Conservation (phyloP, 1,140 invertebrate genomes). For the Bombus waltoni region DNA sequence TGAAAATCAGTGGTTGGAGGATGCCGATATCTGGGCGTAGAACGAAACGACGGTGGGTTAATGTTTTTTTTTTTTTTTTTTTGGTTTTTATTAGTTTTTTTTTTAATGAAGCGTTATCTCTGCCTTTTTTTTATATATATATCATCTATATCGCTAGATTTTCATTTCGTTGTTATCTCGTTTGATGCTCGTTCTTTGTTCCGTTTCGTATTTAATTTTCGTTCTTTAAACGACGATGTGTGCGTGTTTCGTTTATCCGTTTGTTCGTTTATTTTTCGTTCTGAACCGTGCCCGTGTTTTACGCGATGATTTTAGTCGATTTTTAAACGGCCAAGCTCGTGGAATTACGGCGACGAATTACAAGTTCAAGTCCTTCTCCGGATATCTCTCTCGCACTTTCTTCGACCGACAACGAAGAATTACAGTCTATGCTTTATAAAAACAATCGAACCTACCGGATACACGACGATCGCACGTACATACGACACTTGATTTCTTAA, state of each 20-base stretch:
- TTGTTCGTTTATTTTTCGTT: background rate
- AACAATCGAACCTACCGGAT: constrained; percentile 14
- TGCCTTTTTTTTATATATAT: constrained; percentile 6
- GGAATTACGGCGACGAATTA: constrained; percentile 12
- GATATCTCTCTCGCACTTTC: constrained; percentile 15
- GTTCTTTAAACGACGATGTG: constrained; percentile 18
- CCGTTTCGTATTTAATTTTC: constrained; percentile 11
- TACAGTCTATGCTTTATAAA: background rate
- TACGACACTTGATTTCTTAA: constrained; percentile 45
- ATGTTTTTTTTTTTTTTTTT: constrained; percentile 35
- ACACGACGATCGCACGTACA: constrained; percentile 11
- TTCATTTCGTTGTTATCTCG: constrained; percentile 35
- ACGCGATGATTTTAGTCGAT: background rate
- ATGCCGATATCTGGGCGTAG: constrained; percentile 80
- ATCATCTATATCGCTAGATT: constrained; percentile 34
- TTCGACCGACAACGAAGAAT: constrained; percentile 16
- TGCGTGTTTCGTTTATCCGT: constrained; percentile 6
- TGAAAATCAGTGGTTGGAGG: constrained; percentile 81
- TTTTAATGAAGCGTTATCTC: constrained; percentile 14
- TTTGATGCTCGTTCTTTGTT: constrained; percentile 21
- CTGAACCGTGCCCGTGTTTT: constrained; percentile 1
- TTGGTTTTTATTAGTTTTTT: constrained; percentile 16
- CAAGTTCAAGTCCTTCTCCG: constrained; percentile 19
- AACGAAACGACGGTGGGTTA: constrained; percentile 75
- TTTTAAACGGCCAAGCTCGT: background rate